Evolutionary conservation across 1,140 invertebrate genomes (phyloP), one percentile per base, ranked within the genome.

Genomic region (Hycleus cichorii): DNA sequence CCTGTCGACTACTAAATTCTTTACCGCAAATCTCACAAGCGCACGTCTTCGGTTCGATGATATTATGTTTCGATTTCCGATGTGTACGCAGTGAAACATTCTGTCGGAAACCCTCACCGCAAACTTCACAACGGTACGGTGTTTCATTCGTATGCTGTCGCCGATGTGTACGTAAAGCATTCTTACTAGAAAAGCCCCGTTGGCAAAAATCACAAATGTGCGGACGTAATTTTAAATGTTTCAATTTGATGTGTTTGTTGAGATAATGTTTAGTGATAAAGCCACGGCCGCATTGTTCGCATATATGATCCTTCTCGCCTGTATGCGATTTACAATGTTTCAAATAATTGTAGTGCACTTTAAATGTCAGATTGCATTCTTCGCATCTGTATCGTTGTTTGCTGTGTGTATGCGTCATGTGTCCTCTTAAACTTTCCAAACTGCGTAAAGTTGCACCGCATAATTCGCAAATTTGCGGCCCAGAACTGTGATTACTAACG

Each of bases 141-240:
- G 52, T 47, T n/a, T 55, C 52, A 27, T 55, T 55, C 3, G 52
- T 55, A 40, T 55, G 52, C n/a, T 55, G 52, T 18, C 52, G 46
- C 8, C 32, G 25, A 24, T 55, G 52, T 10, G 45, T 55, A 6
- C 9, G 47, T 5, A 55, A 11, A 2, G 52, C 44, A 47, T 32
- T 46, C 24, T 39, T 47, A 47, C 44, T 55, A 6, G 52, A 55
- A 55, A 47, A 55, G 4, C 27, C 52, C 38, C 38, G 45, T 2
- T 55, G 4, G n/a, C 52, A 55, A 47, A 38, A 47, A 25, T 55
- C 32, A 32, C 52, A 55, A 55, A 55, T 47, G n/a, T 39, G 47
- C 44, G 52, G 52, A 1, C 52, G 43, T 39, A 55, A 25, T 40
- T 47, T 55, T 18, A 55, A 39, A 26, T 55, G 52, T 39, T 42